These are phyloP conservation scores for Hetaerina americana DNA, from an alignment of 1,140 invertebrate genomes.

Conservation along the genomic window DNA sequence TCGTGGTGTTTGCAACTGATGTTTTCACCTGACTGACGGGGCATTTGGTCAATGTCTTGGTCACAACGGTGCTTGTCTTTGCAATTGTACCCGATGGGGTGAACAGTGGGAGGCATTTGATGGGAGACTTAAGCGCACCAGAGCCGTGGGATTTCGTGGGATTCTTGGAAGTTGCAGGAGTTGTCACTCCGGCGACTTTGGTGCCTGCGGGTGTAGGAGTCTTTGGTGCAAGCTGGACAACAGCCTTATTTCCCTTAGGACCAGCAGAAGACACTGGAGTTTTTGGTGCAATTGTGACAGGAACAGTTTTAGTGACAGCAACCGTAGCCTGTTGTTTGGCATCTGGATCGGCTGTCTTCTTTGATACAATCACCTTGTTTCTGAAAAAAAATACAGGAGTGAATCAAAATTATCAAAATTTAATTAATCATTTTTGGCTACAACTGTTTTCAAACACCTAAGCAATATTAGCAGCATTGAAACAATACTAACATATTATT, in stretches of 20 bases:
- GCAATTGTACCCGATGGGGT: not conserved
- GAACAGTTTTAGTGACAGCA: not conserved
- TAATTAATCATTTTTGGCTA: too few relatives aligned
- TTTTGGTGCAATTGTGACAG: not conserved
- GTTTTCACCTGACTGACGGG: not conserved
- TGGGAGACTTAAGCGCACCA: not conserved
- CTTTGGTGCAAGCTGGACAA: not conserved
- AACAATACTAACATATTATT: too few relatives aligned
- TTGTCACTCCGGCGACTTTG: not conserved
- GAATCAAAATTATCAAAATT: too few relatives aligned
- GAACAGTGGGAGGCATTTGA: not conserved
- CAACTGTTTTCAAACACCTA: too few relatives aligned
- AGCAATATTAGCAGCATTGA: too few relatives aligned
- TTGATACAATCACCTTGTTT: not conserved
- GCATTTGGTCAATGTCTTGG: not conserved
- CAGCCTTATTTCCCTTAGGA: not conserved
- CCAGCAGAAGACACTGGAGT: not conserved
- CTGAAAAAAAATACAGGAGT: not conserved
- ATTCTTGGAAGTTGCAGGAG: slow-evolving; percentile 6
- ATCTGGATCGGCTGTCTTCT: not conserved
- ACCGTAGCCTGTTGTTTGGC: not conserved
- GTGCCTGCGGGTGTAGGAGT: not conserved
- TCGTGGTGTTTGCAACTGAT: not conserved
- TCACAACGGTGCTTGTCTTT: not conserved
- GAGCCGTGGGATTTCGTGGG: slow-evolving; percentile 8